phyloP scores from a whole-genome alignment of 2,797 vertebrate species.

The Morelia viridis region DNA sequence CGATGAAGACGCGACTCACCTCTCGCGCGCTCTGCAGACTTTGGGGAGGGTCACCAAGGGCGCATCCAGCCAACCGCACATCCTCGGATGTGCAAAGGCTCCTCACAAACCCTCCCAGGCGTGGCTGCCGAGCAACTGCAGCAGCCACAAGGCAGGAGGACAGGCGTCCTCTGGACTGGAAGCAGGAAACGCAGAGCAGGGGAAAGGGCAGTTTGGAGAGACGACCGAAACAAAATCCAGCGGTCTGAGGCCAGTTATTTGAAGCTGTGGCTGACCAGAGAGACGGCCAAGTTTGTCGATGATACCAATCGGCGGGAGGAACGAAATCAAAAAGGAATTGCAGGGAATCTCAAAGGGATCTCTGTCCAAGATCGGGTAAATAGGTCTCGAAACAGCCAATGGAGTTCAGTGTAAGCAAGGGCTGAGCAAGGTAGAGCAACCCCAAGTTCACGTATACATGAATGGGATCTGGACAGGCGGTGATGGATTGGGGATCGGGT shows the following conservation, averaged over 20 bases:
- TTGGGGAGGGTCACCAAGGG: not conserved
- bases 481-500: not conserved
- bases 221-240: not conserved
- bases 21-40: not conserved
- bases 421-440: not conserved
- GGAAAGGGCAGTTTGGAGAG: not conserved
- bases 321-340: not conserved
- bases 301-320: not conserved
- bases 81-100: not conserved
- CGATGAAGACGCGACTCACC: rapidly evolving
- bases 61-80: not conserved
- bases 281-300: not conserved
- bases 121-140: not conserved
- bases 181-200: not conserved
- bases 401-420: not conserved
- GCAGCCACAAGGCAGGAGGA: not conserved
- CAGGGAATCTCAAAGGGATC: not conserved
- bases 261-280: not conserved
- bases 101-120: not conserved
- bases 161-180: not conserved
- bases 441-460: not conserved
- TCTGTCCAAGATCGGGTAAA: not conserved
- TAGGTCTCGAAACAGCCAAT: not conserved
- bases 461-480: not conserved
- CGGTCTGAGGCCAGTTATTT: rapidly evolving